A percentile compares a stretch with the other conserved stretches of the same genome.
Conservation (phyloP, 2,888 invertebrate genomes). For the Cylindroiulus punctatus region DNA sequence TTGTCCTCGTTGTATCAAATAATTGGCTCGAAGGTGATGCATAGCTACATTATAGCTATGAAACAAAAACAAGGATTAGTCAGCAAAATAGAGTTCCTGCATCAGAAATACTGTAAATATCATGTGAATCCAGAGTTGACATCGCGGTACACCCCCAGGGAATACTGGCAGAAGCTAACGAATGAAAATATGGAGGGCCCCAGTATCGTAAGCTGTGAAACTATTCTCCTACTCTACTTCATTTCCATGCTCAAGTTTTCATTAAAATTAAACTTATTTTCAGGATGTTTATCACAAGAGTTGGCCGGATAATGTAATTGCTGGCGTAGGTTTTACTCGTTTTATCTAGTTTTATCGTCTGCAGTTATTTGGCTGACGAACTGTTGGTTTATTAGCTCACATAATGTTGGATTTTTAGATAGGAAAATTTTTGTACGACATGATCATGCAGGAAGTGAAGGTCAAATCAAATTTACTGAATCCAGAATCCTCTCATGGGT, state of each 20-base stretch:
- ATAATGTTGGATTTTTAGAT: conserved; percentile 65
- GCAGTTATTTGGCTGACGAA: not conserved
- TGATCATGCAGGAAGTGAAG: conserved; percentile 85
- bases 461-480: conserved; percentile 76
- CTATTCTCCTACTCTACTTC: not conserved
- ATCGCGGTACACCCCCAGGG: conserved; percentile 47
- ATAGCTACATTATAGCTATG: conserved; percentile 41
- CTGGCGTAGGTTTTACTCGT: conserved; percentile 1
- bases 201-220: conserved; percentile 45
- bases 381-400: not conserved
- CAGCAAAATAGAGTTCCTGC: conserved; percentile 46
- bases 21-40: conserved; percentile 55
- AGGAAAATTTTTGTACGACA: conserved; percentile 87
- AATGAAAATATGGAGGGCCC: conserved; percentile 51
- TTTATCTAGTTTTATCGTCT: not conserved
- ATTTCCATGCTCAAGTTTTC: not conserved
- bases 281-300: conserved; percentile 37
- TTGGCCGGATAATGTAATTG: conserved; percentile 50
- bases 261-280: not conserved
- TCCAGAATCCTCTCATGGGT: not conserved
- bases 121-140: conserved; percentile 30
- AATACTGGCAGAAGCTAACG: conserved; percentile 53
- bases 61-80: conserved; percentile 53
- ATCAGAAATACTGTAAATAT: conserved; percentile 53
- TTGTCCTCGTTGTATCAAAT: not conserved